These are phyloP conservation scores for Eueremaeus valkanovi DNA, from an alignment of 2,888 invertebrate species.

Conservation along the genomic window DNA sequence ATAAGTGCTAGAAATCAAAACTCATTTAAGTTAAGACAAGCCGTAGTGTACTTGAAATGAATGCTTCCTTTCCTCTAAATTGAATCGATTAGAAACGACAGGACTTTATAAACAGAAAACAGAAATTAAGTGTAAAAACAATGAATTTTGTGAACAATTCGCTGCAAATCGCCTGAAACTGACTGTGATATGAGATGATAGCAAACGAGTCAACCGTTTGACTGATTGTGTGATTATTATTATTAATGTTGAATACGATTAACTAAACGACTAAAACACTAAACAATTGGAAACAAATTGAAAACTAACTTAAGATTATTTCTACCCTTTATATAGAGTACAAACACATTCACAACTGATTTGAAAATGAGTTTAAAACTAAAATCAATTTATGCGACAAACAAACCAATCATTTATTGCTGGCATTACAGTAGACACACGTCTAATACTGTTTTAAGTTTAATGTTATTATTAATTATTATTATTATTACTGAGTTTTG, in stretches of 20 bases:
- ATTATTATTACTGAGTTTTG: background rate
- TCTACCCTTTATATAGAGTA: background rate
- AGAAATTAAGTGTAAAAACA: no score
- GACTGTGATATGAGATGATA: conserved; percentile 29
- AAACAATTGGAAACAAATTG: background rate
- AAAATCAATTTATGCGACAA: no score
- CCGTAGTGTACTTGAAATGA: no score
- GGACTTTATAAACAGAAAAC: no score
- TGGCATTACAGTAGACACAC: background rate
- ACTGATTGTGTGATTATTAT: no score
- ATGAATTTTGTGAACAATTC: no score
- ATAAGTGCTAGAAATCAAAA: background rate
- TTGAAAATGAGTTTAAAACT: background rate
- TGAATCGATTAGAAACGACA: background rate
- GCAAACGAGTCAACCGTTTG: no score
- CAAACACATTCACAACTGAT: background rate
- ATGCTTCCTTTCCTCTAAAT: background rate
- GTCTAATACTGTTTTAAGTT: background rate
- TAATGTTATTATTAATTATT: background rate
- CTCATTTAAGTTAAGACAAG: background rate
- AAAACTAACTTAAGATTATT: background rate
- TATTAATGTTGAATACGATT: no score
- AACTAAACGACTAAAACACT: background rate
- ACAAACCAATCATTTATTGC: conserved; percentile 17
- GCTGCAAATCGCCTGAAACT: conserved; percentile 18